These are phyloP conservation scores for Catocala sponsa DNA, from an alignment of 2,888 invertebrate species.

Conservation along the genomic window DNA sequence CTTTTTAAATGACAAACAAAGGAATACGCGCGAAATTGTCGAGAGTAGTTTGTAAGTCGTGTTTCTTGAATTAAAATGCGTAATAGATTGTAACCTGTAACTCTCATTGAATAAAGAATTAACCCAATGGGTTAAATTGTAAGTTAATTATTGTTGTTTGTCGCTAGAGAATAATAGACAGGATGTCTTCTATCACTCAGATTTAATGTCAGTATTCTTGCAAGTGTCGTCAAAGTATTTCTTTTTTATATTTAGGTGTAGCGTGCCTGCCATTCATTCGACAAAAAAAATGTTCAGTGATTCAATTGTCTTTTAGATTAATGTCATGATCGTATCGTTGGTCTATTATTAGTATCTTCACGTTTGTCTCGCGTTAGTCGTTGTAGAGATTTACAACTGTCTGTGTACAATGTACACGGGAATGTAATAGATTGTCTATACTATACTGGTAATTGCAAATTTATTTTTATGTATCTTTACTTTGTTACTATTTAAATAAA, in stretches of 20 bases:
- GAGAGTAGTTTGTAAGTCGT: not conserved
- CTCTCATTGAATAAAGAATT: too few species aligned
- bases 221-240: not conserved
- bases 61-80: not conserved
- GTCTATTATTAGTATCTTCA: not conserved
- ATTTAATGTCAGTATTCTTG: too few species aligned
- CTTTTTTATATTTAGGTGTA: not conserved
- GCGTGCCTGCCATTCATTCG: not conserved
- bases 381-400: constrained; percentile 23
- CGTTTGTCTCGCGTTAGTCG: constrained; percentile 19
- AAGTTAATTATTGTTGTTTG: too few species aligned
- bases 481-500: too few species aligned
- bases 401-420: not conserved
- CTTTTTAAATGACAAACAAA: not conserved
- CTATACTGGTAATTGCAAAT: too few species aligned
- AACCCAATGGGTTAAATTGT: too few species aligned
- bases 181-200: too few species aligned
- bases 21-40: not conserved
- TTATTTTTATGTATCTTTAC: too few species aligned
- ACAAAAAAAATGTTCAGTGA: not conserved
- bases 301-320: not conserved
- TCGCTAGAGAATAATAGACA: too few species aligned
- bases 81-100: not conserved
- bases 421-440: not conserved
- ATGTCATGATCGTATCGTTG: not conserved